Base-by-base conservation (phyloP, 2,888 invertebrate genomes). In the Netelia fuscicornis region DNA sequence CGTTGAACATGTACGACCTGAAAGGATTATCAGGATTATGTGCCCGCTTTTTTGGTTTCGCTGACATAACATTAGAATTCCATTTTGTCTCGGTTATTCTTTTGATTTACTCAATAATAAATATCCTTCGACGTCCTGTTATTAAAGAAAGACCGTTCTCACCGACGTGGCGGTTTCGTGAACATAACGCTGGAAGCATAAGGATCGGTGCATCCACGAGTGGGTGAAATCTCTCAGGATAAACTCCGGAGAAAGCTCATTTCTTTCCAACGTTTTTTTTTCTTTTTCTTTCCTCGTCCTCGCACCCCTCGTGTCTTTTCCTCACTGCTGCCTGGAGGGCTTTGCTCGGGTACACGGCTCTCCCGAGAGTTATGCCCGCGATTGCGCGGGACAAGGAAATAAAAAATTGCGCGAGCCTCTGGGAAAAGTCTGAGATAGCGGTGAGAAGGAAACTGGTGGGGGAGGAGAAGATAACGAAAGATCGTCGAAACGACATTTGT, bases 381-480 rank as follows among this genome's bases (percentile, higher is more conserved):
- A 42, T 65, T 42, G 54, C 42, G 44, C 23, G 44, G 65, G 62
- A 62, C 13, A 25, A 44, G 52, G 60, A 64, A 74, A 74, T 56
- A 62, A 79, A 71, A 71, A 72, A 56, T 56, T 20, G 17, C 17
- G 3, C 25, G 48, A 64, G 54, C 64, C 64, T 60, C 37, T 42
- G 17, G 42, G 56, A 64, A 70, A 56, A 70, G n/a, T n/a, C 25
- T 25, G 23, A 23, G 13, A 60, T 30, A 58, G 17, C 17, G 13
- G 48, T 30, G 6, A 9, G 30, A 62, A 20, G 52, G 52, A 44
- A 62, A 60, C 37, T 10, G 13, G 48, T 13, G 48, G 48, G 13
- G 10, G 13, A 48, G 48, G 60, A 68, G 48, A 52, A 42, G 67
- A 64, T 56, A 37, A 70, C 30, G 56, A 6, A 30, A 70, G 42